phyloP scores from a whole-genome alignment of 2,888 invertebrate genomes.

The Saturnia pavonia region DNA sequence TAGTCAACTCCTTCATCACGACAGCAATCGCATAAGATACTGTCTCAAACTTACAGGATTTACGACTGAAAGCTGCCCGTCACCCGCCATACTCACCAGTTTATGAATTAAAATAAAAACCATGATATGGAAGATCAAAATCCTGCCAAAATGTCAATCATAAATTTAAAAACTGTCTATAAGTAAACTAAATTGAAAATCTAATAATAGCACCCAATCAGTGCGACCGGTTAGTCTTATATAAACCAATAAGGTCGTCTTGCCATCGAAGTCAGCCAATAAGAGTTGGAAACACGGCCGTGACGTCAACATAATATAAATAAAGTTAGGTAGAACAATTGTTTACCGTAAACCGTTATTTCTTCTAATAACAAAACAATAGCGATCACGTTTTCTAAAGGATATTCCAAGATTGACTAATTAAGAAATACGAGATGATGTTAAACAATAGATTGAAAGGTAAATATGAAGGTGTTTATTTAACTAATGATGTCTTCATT shows the following conservation, averaged over 20 bases:
- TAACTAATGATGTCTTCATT: not conserved
- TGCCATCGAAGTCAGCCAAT: not conserved
- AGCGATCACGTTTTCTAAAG: not conserved
- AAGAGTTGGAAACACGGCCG: not conserved
- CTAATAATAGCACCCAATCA: not conserved
- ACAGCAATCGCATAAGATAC: too few species aligned
- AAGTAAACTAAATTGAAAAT: not conserved
- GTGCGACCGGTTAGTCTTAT: not conserved
- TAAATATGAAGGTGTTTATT: not conserved
- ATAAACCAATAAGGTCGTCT: not conserved
- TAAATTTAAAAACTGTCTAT: too few species aligned
- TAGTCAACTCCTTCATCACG: too few species aligned
- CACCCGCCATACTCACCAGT: too few species aligned
- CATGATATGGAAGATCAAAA: too few species aligned
- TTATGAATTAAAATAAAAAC: too few species aligned
- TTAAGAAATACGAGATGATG: not conserved
- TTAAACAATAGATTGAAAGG: constrained; percentile 5
- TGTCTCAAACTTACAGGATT: too few species aligned
- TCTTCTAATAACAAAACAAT: constrained; percentile 1
- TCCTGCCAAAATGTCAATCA: too few species aligned
- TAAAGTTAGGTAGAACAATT: not conserved
- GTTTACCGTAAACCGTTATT: constrained; percentile 3
- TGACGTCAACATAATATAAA: not conserved
- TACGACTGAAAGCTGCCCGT: too few species aligned
- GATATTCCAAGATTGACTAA: not conserved